Evolutionary conservation across 1,140 invertebrate species (phyloP), one percentile per base, ranked within the genome.

Genomic region (Pectinophora gossypiella): DNA sequence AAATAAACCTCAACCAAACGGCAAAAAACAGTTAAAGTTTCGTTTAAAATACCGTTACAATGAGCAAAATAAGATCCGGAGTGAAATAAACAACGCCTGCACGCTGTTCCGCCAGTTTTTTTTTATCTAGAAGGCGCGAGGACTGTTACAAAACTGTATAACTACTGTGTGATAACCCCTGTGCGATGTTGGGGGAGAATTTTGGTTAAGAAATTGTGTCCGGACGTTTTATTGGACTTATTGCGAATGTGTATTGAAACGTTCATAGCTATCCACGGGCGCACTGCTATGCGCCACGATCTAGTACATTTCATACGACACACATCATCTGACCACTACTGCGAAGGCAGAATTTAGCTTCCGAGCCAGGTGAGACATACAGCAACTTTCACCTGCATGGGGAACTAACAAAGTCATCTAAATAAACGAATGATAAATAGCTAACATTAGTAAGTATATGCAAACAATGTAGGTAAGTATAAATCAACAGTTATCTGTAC

Each of bases 211-310:
- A 81, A 76, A 56, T 86, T 85, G 68, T 66, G 59, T 72, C 56
- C 61, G 48, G 56, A 69, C 68, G 81, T 83, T 66, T 69, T 19
- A 56, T 79, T 59, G 77, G 80, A 87, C 75, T 78, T 81, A 66
- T 84, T 76, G 78, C 84, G 84, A 87, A 87, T 87, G 84, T 87
- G 84, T 85, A 83, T 87, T 83, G 84, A 87, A 81, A 83, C 84
- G 76, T 87, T 87, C 54, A 87, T 76, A 73, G 84, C 84, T 70
- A 85, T 87, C 63, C 82, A 87, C 84, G 84, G 84, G 82, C 84
- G 82, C 84, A 85, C 84, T 82, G 85, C 85, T 85, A 87, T 88
- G 85, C 83, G 85, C 74, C 82, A 87, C 78, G 85, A 88, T 61
- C 80, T 89, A 69, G 77, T 83, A 54, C 86, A 88, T 64, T 88